Percentiles rank a stretch among this genome's conserved stretches.
Evolutionary conservation across 2,888 invertebrate species (phyloP).

Genomic region (Augiades crinisus): DNA sequence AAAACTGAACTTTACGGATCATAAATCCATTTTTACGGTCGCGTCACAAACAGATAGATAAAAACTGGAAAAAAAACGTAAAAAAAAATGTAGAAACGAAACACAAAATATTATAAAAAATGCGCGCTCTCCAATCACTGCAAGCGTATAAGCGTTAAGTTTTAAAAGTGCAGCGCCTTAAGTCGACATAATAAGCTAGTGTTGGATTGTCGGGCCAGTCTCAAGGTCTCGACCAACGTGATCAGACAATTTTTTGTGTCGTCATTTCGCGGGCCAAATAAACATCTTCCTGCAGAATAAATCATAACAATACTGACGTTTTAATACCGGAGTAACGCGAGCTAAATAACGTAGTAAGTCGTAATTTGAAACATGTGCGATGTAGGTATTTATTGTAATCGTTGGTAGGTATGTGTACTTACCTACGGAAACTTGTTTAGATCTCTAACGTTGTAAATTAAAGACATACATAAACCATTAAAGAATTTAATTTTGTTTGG

Average conservation of each 20-base stretch:
- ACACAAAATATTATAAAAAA: no score
- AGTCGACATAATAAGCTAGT: conserved; percentile 40
- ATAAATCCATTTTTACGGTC: neutral
- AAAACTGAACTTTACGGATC: neutral
- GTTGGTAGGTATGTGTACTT: no score
- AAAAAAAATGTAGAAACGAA: no score
- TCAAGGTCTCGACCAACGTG: conserved; percentile 58
- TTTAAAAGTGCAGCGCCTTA: conserved; percentile 36
- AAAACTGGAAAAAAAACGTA: neutral
- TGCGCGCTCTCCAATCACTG: no score
- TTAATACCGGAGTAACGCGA: conserved; percentile 6
- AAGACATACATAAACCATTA: no score
- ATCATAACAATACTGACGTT: conserved; percentile 31
- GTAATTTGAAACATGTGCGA: no score
- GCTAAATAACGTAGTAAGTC: no score
- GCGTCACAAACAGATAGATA: conserved; percentile 1
- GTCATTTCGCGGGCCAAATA: conserved; percentile 40
- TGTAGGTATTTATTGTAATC: no score
- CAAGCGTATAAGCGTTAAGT: no score
- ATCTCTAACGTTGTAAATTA: no score
- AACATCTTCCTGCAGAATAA: conserved; percentile 40
- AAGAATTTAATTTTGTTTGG: no score
- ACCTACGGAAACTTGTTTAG: no score
- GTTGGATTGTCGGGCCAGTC: conserved; percentile 46
- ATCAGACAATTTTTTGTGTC: conserved; percentile 49